Evolutionary conservation across 2,888 invertebrate species (phyloP).

Genomic region (Xestobium rufovillosum): DNA sequence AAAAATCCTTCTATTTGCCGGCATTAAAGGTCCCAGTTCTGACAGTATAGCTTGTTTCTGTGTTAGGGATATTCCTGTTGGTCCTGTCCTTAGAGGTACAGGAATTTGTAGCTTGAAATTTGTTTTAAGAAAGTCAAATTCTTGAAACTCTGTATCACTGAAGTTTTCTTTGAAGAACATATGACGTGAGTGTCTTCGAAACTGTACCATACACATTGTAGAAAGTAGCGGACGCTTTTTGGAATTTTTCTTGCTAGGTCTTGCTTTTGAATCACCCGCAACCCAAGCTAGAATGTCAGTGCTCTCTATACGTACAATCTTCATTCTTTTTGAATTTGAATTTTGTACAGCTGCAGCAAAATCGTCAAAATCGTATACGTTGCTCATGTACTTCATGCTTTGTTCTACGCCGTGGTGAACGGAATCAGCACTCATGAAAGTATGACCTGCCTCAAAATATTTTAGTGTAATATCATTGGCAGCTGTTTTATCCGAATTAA

Average conservation of each 20-base stretch:
- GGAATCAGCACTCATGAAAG: slow-evolving; percentile 18
- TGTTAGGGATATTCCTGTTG: slow-evolving; percentile 5
- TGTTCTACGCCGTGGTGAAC: slow-evolving; percentile 18
- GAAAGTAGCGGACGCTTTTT: slow-evolving; percentile 7
- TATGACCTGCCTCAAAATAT: slow-evolving; percentile 20
- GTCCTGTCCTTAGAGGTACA: background rate
- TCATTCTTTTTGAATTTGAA: slow-evolving; percentile 14
- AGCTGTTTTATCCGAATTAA: slow-evolving; percentile 16
- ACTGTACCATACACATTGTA: slow-evolving; percentile 3
- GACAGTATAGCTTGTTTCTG: slow-evolving; percentile 4
- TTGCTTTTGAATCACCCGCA: slow-evolving; percentile 7
- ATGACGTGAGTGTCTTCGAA: slow-evolving; percentile 4
- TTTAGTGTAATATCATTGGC: slow-evolving; percentile 15
- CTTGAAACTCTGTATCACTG: background rate
- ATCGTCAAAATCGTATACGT: slow-evolving; percentile 10
- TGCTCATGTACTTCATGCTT: slow-evolving; percentile 13
- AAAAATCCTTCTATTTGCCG: slow-evolving; percentile 1
- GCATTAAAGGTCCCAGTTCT: slow-evolving; percentile 6
- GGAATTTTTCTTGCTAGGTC: too few species aligned
- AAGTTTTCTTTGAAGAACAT: slow-evolving; percentile 1
- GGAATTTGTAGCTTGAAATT: slow-evolving; percentile 2
- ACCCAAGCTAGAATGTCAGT: slow-evolving; percentile 9
- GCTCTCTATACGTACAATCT: slow-evolving; percentile 14
- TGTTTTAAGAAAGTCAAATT: slow-evolving; percentile 5
- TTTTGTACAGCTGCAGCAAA: slow-evolving; percentile 12